These are phyloP conservation scores for Oophaga pumilio DNA, from an alignment of 2,113 vertebrate species.

Conservation along the genomic window DNA sequence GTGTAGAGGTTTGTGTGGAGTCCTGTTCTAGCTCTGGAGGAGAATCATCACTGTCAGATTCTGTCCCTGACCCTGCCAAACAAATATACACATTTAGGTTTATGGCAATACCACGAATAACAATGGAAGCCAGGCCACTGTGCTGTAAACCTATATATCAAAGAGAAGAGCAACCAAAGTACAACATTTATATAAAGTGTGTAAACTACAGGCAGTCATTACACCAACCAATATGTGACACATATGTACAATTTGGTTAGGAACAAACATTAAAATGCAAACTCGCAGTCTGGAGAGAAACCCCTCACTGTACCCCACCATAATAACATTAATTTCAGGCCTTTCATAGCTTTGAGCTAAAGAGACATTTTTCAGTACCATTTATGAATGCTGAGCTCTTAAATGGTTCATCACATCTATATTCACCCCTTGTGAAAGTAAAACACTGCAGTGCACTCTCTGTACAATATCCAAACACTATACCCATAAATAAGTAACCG, in stretches of 20 bases:
- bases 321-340: too few relatives aligned
- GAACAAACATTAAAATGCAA: not conserved
- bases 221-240: not conserved
- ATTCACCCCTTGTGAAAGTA: not conserved
- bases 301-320: too few relatives aligned
- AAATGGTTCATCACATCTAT: too few relatives aligned
- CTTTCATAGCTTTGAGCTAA: too few relatives aligned
- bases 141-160: not conserved
- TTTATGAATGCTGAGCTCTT: too few relatives aligned
- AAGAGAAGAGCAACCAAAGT: not conserved
- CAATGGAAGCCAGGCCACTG: not conserved
- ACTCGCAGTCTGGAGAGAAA: too few relatives aligned
- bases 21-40: conserved; percentile 97
- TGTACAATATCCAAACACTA: too few relatives aligned
- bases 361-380: too few relatives aligned
- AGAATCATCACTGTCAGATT: conserved; percentile 98
- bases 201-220: not conserved
- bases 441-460: not conserved
- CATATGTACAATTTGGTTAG: not conserved
- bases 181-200: not conserved
- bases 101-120: not conserved
- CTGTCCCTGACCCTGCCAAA: conserved; percentile 90
- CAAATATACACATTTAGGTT: conserved; percentile 41
- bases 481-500: too few relatives aligned
- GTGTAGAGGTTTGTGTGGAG: conserved; percentile 92